phyloP scores from a whole-genome alignment of 2,797 vertebrate species.

The Myotis daubentonii region DNA sequence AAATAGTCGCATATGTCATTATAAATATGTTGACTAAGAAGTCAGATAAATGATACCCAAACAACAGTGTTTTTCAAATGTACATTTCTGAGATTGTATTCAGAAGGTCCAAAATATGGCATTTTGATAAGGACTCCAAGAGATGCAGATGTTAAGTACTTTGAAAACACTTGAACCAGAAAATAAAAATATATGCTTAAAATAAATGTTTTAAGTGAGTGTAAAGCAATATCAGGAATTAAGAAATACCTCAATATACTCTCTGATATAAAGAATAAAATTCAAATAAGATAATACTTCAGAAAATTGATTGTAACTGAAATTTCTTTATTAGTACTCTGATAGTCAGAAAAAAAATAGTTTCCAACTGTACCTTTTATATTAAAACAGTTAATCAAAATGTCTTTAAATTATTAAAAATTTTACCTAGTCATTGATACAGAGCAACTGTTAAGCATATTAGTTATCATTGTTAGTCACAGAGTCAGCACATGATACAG shows the following conservation, averaged over 20 bases:
- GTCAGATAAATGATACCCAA: background rate
- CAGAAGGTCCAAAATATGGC: background rate
- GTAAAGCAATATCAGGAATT: background rate
- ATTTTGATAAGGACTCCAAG: background rate
- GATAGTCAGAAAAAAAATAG: background rate
- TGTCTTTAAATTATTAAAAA: background rate
- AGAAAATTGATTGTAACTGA: background rate
- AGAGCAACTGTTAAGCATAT: background rate
- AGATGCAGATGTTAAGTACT: background rate
- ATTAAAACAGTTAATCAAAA: background rate
- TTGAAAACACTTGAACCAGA: background rate
- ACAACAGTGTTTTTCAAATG: background rate
- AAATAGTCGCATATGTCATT: background rate
- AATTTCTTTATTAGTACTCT: background rate
- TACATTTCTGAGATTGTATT: background rate
- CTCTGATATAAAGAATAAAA: background rate
- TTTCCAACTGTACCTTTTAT: background rate
- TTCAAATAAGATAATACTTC: background rate
- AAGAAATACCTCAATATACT: background rate
- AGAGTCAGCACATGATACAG: background rate
- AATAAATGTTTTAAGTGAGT: background rate
- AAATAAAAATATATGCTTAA: background rate
- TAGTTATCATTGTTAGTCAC: background rate
- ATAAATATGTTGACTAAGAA: slow-evolving; percentile 37
- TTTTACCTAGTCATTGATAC: background rate